Conservation (phyloP, 1,140 invertebrate genomes). For the Caenorhabditis tropicalis region DNA sequence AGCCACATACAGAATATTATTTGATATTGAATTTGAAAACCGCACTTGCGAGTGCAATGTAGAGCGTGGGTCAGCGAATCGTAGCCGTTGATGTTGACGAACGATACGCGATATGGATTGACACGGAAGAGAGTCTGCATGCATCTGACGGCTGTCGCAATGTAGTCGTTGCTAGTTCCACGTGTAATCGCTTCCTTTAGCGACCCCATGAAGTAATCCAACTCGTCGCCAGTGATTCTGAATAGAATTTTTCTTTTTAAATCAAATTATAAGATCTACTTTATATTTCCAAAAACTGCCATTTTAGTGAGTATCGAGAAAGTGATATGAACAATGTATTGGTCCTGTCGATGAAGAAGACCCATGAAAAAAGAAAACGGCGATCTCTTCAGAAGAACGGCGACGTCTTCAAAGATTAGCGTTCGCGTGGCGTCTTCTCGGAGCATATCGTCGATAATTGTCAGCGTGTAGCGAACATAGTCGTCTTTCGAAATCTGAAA, state of each 20-base stretch:
- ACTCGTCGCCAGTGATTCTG: conserved; percentile 80
- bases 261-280: too few species aligned
- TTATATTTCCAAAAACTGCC: conserved; percentile 27
- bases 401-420: conserved; percentile 92
- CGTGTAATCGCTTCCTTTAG: conserved; percentile 88
- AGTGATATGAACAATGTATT: conserved; percentile 95
- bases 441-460: conserved; percentile 94
- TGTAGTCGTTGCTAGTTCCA: conserved; percentile 98
- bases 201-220: conserved; percentile 96
- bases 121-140: conserved; percentile 99
- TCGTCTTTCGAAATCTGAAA: conserved; percentile 98
- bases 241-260: too few species aligned
- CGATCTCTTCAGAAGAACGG: conserved; percentile 82
- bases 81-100: conserved; percentile 93
- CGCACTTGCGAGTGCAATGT: conserved; percentile 84
- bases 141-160: conserved; percentile 94
- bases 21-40: conserved; percentile 99
- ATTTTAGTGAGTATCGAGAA: conserved; percentile 23
- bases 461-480: conserved; percentile 96
- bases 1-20: conserved; percentile 94
- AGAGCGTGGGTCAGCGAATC: conserved; percentile 76
- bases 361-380: conserved; percentile 94
- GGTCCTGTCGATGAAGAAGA: conserved; percentile 90
- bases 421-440: conserved; percentile 93
- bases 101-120: conserved; percentile 92